Evolutionary conservation across 2,113 vertebrate species (phyloP).

Genomic region (Melanotaenia duboulayi): DNA sequence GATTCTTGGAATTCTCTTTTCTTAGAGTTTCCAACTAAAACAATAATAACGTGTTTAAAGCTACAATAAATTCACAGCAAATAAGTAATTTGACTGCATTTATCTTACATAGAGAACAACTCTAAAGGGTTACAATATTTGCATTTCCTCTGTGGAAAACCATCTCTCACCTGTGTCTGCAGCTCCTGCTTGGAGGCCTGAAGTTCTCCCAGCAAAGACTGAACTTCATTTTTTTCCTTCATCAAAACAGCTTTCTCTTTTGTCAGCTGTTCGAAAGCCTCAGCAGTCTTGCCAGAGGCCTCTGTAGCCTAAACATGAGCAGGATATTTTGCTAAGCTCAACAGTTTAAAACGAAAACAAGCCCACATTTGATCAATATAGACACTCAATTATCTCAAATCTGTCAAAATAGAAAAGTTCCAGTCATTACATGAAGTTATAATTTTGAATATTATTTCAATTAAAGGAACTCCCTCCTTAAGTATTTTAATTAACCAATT

Average conservation of each 20-base stretch:
- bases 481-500: slow-evolving; percentile 2
- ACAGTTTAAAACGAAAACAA: slow-evolving; percentile 12
- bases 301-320: slow-evolving; percentile 80
- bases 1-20: slow-evolving; percentile 86
- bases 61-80: background rate
- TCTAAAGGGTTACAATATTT: too few species aligned
- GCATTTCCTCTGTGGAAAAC: background rate
- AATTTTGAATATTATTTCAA: background rate
- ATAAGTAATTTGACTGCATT: background rate
- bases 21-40: slow-evolving; percentile 87
- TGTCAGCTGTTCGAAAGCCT: slow-evolving; percentile 86
- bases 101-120: background rate
- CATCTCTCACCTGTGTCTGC: slow-evolving; percentile 86
- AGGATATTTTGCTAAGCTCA: slow-evolving; percentile 1
- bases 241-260: slow-evolving; percentile 85
- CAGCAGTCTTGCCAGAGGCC: slow-evolving; percentile 83
- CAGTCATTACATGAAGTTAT: background rate
- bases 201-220: slow-evolving; percentile 83
- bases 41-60: slow-evolving; percentile 22
- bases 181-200: slow-evolving; percentile 84
- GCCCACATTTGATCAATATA: background rate
- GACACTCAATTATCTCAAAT: slow-evolving; percentile 12
- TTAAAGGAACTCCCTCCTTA: slow-evolving; percentile 34
- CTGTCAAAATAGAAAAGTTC: background rate
- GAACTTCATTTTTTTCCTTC: slow-evolving; percentile 83